Base-by-base conservation (phyloP, 2,797 vertebrate genomes). In the Ptychadena robeensis region DNA sequence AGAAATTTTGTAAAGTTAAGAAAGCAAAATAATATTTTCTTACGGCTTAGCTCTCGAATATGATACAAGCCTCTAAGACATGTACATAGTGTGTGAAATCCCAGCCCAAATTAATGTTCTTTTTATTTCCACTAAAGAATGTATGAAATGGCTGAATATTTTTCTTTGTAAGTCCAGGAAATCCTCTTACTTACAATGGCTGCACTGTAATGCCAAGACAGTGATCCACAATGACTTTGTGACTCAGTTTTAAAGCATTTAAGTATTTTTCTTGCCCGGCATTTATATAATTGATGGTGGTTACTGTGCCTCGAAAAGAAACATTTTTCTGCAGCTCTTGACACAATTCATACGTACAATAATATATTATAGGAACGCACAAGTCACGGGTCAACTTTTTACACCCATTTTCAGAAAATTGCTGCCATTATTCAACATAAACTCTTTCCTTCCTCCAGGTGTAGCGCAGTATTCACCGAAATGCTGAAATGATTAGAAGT, bases 231-330 rank as follows among this genome's bases (percentile, higher is more conserved):
- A 61, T 28, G 28, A 82, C 73, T 61, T 44, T 76, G 59, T 81
- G 79, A 81, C 79, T 73, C 79, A 73, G 22, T 65, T 34, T 18
- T 82, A 11, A 82, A 70, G 32, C 32, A 82, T 71, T 82, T 82
- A 8, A 27, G 3, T 57, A 31, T 44, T 27, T 57, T 48, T 76
- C 48, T 82, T 48, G 34, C 53, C 25, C 40, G 11, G 40, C 73
- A 72, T 80, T 61, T 10, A 65, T 73, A 48, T 48, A 59, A 40
- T 66, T 48, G 35, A n/a, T 48, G 57, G 38, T 64, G 27, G 28
- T 22, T 14, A 48, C 57, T 34, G 30, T 22, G 30, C 57, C 28
- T 59, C 31, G n/a, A 67, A n/a, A 35, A 72, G 53, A 53, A 28
- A 53, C 35, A 28, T 28, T 11, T 37, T 9, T 59, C 44, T 27